phyloP scores from a whole-genome alignment of 2,888 invertebrate genomes.

The Arge pagana region DNA sequence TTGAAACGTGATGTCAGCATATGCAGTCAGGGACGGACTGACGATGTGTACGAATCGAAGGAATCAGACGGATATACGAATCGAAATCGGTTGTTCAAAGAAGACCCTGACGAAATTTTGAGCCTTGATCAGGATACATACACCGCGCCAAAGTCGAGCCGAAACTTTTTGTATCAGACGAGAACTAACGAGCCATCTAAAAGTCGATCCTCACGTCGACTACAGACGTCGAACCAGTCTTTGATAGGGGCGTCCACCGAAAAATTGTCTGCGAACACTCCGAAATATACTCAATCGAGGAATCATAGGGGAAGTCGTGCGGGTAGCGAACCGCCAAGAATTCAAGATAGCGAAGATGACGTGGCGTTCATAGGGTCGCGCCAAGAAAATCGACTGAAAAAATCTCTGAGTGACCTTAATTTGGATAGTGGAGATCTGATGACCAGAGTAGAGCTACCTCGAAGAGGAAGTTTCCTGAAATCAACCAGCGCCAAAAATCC shows the following conservation, averaged over 20 bases:
- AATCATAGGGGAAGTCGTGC: constrained; percentile 48
- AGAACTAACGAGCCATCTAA: not conserved
- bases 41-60: too few relatives aligned
- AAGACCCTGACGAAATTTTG: constrained; percentile 51
- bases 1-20: too few relatives aligned
- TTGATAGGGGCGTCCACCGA: constrained; percentile 1
- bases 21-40: too few relatives aligned
- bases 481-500: constrained; percentile 80
- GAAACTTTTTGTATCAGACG: not conserved
- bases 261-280: constrained; percentile 20
- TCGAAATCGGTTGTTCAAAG: constrained; percentile 29
- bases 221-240: constrained; percentile 17
- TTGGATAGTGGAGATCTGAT: constrained; percentile 78
- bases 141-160: not conserved
- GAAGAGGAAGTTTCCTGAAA: constrained; percentile 84
- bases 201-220: not conserved
- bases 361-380: constrained; percentile 17
- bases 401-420: constrained; percentile 58
- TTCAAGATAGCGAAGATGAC: constrained; percentile 21
- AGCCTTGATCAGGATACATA: constrained; percentile 42
- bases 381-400: constrained; percentile 56
- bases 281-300: constrained; percentile 32
- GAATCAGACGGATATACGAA: not conserved
- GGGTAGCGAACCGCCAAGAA: constrained; percentile 52
- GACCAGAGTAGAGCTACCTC: constrained; percentile 84